Conservation (phyloP, 1,140 invertebrate species). For the Drosophila persimilis region DNA sequence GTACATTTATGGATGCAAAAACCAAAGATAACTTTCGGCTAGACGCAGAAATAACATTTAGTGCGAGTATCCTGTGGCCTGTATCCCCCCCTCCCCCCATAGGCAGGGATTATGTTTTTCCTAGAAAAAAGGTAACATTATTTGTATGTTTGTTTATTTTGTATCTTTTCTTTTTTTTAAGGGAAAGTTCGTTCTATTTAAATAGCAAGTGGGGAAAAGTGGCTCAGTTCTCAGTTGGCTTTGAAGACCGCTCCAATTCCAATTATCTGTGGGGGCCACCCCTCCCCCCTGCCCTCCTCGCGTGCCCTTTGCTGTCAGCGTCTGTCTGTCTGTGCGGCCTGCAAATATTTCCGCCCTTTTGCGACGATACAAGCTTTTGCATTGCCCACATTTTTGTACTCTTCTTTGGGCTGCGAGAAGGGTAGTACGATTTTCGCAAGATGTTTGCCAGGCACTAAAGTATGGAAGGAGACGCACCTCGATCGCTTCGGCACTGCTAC, state of each 20-base stretch:
- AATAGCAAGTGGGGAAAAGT: not conserved
- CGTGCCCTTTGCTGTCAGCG: constrained; percentile 20
- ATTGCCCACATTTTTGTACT: constrained; percentile 53
- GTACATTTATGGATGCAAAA: constrained; percentile 47
- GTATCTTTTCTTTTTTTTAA: not conserved
- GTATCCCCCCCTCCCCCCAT: too few species aligned
- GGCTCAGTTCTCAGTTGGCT: constrained; percentile 24
- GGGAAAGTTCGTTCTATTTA: not conserved
- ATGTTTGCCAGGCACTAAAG: not conserved
- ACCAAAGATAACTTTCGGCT: constrained; percentile 45
- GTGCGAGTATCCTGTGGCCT: too few species aligned
- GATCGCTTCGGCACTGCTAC: too few species aligned
- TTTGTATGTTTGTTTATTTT: not conserved
- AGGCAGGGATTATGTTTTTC: not conserved
- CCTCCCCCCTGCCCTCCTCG: too few species aligned
- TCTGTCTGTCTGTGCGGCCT: constrained; percentile 64
- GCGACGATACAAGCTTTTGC: constrained; percentile 61
- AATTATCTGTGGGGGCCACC: constrained; percentile 37
- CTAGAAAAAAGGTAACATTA: not conserved
- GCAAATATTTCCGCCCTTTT: constrained; percentile 62
- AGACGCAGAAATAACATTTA: constrained; percentile 51
- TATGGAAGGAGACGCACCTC: too few species aligned
- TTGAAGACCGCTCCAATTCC: constrained; percentile 33
- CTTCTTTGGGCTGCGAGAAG: not conserved
- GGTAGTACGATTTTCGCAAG: not conserved